Evolutionary conservation across 1,140 invertebrate genomes (phyloP), one percentile per base, ranked within the genome.

Genomic region (Bilobella aurantiaca): DNA sequence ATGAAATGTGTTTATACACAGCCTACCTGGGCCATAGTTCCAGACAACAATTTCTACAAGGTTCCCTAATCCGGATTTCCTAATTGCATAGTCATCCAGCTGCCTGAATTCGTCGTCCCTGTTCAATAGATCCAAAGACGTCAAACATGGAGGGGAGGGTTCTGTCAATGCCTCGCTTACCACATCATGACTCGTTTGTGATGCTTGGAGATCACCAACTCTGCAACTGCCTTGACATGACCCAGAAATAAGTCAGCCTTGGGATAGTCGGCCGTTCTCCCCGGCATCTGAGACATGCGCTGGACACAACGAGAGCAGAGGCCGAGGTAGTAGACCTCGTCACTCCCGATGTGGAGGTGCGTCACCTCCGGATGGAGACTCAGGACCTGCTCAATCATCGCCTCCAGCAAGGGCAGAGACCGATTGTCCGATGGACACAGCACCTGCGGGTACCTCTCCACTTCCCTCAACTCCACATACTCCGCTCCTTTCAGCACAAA

Each of bases 301-400:
- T 75, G 64, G n/a, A 73, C 80, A 69, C 81, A 82, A 8, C 70
- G 56, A 25, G 67, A 62, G 71, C 81, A 82, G 58, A 77, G 71
- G 1, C 79, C 81, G 63, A 82, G 70, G 60, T 81, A 76, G 76
- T 83, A 88, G 0, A 91, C 77, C 78, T 91, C 89, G 75, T 91
- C 88, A 62, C 86, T 87, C 3, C 89, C 89, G 63, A 91, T 86
- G 71, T 91, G 88, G 3, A 91, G 74, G 72, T 87, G 86, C 46
- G 85, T 83, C 34, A 88, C 80, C 47, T 82, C 61, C 0, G 81
- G 80, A 75, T 85, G 83, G 64, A 75, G 66, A 31, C 63, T 64
- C 31, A 83, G 76, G 32, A 82, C 79, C 72, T 82, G 81, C 49
- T 73, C 64, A 23, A 85, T 79, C 77, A 85, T 82, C 65, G 79